These are phyloP conservation scores for Aptenodytes forsteri DNA, from an alignment of 2,113 vertebrate species.

Conservation along the genomic window DNA sequence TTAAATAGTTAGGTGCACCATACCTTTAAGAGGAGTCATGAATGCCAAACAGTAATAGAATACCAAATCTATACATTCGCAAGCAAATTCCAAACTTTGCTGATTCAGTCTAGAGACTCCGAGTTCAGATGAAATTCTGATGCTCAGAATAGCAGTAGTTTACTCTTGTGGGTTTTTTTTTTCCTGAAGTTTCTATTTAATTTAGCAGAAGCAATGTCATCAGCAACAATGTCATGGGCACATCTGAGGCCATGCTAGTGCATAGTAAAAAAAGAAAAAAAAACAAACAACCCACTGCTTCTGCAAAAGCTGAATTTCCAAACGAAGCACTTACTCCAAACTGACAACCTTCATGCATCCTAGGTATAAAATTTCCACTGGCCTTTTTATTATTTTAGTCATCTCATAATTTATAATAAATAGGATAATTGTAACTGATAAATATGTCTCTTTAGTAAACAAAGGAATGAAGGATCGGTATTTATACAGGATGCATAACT, in stretches of 20 bases:
- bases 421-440: slow-evolving; percentile 83
- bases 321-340: slow-evolving; percentile 70
- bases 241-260: slow-evolving; percentile 80
- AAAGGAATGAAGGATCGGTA: slow-evolving; percentile 84
- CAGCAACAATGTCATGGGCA: slow-evolving; percentile 76
- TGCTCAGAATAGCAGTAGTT: slow-evolving; percentile 69
- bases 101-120: slow-evolving; percentile 70
- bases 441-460: slow-evolving; percentile 84
- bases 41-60: slow-evolving; percentile 78
- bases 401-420: slow-evolving; percentile 86
- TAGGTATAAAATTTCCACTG: slow-evolving; percentile 81
- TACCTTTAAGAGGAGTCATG: slow-evolving; percentile 71
- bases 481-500: slow-evolving; percentile 84
- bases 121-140: slow-evolving; percentile 73
- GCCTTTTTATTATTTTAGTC: slow-evolving; percentile 79
- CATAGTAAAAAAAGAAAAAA: slow-evolving; percentile 45
- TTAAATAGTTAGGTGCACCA: slow-evolving; percentile 64
- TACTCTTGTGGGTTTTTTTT: slow-evolving; percentile 36
- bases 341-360: slow-evolving; percentile 77
- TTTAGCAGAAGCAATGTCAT: slow-evolving; percentile 79
- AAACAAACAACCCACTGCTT: slow-evolving; percentile 55
- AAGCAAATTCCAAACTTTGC: slow-evolving; percentile 70
- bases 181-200: slow-evolving; percentile 75
- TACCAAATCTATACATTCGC: slow-evolving; percentile 72
- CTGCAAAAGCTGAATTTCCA: slow-evolving; percentile 69